Evolutionary conservation across 2,797 vertebrate species (phyloP).

Genomic region (Phoeniculus purpureus): DNA sequence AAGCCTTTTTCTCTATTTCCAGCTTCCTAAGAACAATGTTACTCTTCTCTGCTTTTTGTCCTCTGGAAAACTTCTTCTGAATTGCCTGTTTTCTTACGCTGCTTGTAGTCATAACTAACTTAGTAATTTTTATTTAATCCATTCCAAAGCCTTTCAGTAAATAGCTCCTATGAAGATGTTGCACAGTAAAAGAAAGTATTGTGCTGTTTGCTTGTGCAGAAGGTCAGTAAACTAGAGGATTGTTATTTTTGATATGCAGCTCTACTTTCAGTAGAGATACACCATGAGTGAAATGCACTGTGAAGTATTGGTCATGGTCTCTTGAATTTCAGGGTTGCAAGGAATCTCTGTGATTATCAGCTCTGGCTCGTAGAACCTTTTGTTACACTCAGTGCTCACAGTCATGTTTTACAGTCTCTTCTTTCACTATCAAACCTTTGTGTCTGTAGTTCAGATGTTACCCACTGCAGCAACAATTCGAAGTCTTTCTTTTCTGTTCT

Average conservation of each 20-base stretch:
- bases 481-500: neutral
- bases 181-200: neutral
- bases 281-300: neutral
- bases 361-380: neutral
- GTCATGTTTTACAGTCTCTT: neutral
- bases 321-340: constrained; percentile 20
- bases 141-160: constrained; percentile 36
- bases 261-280: neutral
- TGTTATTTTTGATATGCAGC: neutral
- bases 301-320: constrained; percentile 1
- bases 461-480: neutral
- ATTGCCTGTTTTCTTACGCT: neutral
- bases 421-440: neutral
- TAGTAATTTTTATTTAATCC: constrained; percentile 48
- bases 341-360: neutral
- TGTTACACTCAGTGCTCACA: neutral
- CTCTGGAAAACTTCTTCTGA: neutral
- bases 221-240: constrained; percentile 3
- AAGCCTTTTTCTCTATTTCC: neutral
- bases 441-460: neutral
- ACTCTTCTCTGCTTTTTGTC: neutral
- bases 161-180: neutral
- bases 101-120: neutral
- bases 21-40: neutral
- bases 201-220: neutral